Base-by-base conservation (phyloP, 2,888 invertebrate genomes). In the Philereme transversata region DNA sequence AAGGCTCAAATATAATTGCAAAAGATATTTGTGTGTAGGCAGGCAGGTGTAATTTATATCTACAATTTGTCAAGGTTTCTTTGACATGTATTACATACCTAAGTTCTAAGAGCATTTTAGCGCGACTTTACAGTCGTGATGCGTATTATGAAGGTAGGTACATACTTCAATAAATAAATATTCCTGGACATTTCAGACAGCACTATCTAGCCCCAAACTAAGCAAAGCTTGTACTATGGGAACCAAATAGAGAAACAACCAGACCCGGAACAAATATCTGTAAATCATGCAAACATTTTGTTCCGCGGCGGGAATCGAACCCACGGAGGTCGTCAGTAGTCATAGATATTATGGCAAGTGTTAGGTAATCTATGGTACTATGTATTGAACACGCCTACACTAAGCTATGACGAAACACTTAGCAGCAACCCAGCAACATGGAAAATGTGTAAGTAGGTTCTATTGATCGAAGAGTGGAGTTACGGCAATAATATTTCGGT, bases 51-150 rank as follows among this genome's bases (percentile, higher is more conserved):
- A 72, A 71, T 69, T 73, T 65, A 74, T 22, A 22, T 3, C 22
- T 22, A 73, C 70, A 72, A 73, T 69, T 63, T 62, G 60, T 60
- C 79, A 85, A 83, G 86, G 85, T 76, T 79, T 67, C 65, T 65
- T 68, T 73, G 70, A 80, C 77, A 78, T 68, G 69, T 72, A 73
- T 68, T 67, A 67, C 65, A 56, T 6, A 8, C 40, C 40, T 40
- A 6, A 64, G 62, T 68, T 69, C 68, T 62, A 51, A 69, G 73
- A 76, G 70, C 68, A 72, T 76, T 81, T 84, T 85, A 85, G 78
- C 82, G 79, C 81, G 77, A 78, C 78, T 79, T 77, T 80, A 75
- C 78, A 77, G 72, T 69, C 73, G 77, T 76, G 76, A 79, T 75
- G 77, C 70, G 41, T 36, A 49, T 5, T 11, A 22, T 22, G 22